Evolutionary conservation across 1,140 invertebrate species (phyloP), one percentile per base, ranked within the genome.

Genomic region (Drosophila novamexicana): DNA sequence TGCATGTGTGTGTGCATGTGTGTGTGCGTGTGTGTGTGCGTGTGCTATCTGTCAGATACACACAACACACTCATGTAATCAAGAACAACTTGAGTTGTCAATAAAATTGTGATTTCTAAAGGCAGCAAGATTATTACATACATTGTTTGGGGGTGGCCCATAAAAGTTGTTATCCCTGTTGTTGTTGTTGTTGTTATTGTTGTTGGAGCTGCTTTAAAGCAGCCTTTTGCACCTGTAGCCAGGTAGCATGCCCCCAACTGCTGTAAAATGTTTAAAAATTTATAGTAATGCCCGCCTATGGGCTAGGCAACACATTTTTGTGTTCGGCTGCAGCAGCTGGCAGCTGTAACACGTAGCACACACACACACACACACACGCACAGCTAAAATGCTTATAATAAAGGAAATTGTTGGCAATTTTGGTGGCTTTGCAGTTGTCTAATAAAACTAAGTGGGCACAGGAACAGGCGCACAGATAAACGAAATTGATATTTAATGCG

Each of bases 31-130:
- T 36, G 61, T 52, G 53, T 69, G 59, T 45, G 16, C 9, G 56
- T 62, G 32, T 53, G 39, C 29, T 71, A 71, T 52, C 83, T 82
- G 76, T 69, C 70, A 79, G 65, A 78, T 59, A 86, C 72, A 65
- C 66, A 50, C 47, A 29, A 86, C 72, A 66, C 63, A 73, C 71
- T 64, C 76, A 79, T 88, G 82, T 88, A 88, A 88, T 88, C 82
- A 90, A 84, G 75, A 81, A 81, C 70, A 84, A 88, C 80, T 90
- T 88, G 82, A 88, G 80, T 91, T 90, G 88, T 91, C 88, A 90
- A 90, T 90, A 90, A 90, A 91, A 91, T 84, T 88, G 81, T 83
- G 88, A 91, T 84, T 88, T 91, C 84, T 78, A 89, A 80, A 78
- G 72, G 82, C 73, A 70, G 66, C 12, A 69, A 83, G 84, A 88